These are phyloP conservation scores for Drosophila meridiana DNA, from an alignment of 2,888 invertebrate species.

Conservation along the genomic window DNA sequence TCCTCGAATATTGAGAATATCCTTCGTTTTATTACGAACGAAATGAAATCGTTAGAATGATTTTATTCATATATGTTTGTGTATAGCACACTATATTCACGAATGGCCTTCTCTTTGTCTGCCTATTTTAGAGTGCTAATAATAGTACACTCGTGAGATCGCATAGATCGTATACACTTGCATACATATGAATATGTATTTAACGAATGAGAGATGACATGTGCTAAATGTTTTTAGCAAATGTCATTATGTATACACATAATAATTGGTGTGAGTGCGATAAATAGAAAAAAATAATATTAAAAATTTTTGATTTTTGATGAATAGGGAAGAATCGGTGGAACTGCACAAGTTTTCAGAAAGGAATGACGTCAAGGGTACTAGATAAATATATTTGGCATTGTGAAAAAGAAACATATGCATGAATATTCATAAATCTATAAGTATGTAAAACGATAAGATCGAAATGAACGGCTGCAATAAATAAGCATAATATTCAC, in stretches of 20 bases:
- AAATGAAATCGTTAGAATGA: background rate
- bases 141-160: slow-evolving; percentile 4
- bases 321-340: background rate
- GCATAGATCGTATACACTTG: background rate
- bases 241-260: background rate
- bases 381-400: slow-evolving; percentile 6
- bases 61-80: background rate
- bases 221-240: background rate
- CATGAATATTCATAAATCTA: background rate
- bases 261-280: background rate
- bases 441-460: slow-evolving; percentile 32
- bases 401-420: background rate
- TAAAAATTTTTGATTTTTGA: background rate
- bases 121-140: slow-evolving; percentile 4
- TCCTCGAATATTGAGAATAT: background rate
- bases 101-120: slow-evolving; percentile 10
- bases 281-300: background rate
- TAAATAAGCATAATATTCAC: background rate
- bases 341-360: background rate
- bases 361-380: slow-evolving; percentile 10
- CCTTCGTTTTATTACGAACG: background rate
- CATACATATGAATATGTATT: background rate
- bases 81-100: background rate
- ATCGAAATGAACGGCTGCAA: slow-evolving; percentile 51
- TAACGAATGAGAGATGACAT: background rate